Evolutionary conservation across 1,140 invertebrate genomes (phyloP).

Genomic region (Zaprionus inermis): DNA sequence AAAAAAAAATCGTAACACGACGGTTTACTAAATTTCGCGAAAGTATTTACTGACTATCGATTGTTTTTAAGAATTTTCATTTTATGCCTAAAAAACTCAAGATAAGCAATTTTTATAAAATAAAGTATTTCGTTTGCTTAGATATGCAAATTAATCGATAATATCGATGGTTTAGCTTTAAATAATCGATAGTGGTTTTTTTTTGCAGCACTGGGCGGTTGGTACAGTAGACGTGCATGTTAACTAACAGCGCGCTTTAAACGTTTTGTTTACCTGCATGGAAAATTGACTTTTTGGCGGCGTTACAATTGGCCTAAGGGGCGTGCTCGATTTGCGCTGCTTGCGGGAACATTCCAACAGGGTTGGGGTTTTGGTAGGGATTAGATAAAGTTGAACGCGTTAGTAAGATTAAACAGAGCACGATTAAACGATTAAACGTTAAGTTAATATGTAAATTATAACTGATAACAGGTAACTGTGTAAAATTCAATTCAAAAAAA

Average conservation of each 20-base stretch:
- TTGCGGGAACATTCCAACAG: conserved; percentile 21
- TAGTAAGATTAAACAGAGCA: conserved; percentile 55
- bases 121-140: too few species aligned
- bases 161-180: too few species aligned
- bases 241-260: not conserved
- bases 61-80: too few species aligned
- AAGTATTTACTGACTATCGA: not conserved
- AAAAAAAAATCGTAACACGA: too few species aligned
- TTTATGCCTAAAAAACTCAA: too few species aligned
- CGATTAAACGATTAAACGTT: conserved; percentile 32
- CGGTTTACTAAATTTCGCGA: not conserved
- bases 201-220: not conserved
- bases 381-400: conserved; percentile 56
- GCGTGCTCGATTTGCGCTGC: conserved; percentile 82
- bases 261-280: conserved; percentile 77
- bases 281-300: conserved; percentile 83
- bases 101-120: too few species aligned
- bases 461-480: conserved; percentile 29
- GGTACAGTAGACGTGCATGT: conserved; percentile 26
- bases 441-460: conserved; percentile 15
- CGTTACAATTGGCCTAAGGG: conserved; percentile 69
- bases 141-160: too few species aligned
- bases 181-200: too few species aligned
- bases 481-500: not conserved
- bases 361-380: conserved; percentile 23